These are phyloP conservation scores for Osmerus eperlanus DNA, from an alignment of 2,113 vertebrate genomes.

Conservation along the genomic window DNA sequence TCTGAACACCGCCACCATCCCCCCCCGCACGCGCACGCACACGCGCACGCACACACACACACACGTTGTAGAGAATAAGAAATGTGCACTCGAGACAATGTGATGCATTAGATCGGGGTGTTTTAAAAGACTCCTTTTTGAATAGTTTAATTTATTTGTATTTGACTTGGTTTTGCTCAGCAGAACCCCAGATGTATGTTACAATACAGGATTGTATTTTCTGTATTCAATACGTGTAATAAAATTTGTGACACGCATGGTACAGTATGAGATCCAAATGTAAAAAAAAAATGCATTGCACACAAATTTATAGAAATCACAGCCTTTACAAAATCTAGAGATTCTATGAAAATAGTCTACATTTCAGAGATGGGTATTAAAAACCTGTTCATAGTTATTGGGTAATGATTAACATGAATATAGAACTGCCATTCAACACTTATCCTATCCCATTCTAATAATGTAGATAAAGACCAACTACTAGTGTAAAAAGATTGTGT, in stretches of 20 bases:
- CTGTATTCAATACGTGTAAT: too few species aligned
- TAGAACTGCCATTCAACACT: too few species aligned
- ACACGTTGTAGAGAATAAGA: background rate
- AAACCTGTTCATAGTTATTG: too few species aligned
- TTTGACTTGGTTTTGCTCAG: constrained; percentile 16
- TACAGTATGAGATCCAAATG: too few species aligned
- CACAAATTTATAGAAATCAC: background rate
- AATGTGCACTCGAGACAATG: background rate
- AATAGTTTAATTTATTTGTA: constrained; percentile 54
- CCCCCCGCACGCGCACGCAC: background rate
- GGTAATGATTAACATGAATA: too few species aligned
- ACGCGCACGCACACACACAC: constrained; percentile 10
- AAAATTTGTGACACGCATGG: too few species aligned
- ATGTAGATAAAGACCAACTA: too few species aligned
- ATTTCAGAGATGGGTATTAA: too few species aligned
- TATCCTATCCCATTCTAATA: too few species aligned
- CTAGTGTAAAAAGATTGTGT: too few species aligned
- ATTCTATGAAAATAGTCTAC: background rate
- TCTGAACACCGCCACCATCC: constrained; percentile 58
- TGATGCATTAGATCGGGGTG: background rate
- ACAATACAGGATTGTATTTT: background rate
- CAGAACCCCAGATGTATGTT: constrained; percentile 3
- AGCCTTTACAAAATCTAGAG: background rate
- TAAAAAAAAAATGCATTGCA: background rate
- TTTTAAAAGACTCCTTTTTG: constrained; percentile 11